Base-by-base conservation (phyloP, 2,888 invertebrate genomes). In the Dicyrtomina minuta region DNA sequence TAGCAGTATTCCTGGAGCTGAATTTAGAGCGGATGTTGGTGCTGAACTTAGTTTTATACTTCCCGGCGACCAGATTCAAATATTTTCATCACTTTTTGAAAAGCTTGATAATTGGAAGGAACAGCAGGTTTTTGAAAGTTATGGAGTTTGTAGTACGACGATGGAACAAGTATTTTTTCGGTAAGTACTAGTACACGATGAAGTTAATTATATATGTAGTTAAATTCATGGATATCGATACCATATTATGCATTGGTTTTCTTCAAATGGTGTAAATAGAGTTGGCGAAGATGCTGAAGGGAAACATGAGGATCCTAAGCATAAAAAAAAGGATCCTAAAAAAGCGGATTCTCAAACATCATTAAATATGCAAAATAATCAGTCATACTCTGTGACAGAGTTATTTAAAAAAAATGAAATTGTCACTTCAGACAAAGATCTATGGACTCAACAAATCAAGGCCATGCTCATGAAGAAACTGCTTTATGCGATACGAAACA, bases 31-130 rank as follows among this genome's bases (percentile, higher is more conserved):
- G 71, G 88, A 90, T 80, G 88, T 91, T 78, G 91, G 91, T 0
- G 86, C 88, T 0, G 92, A 93, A 82, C 82, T 92, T 3, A 87
- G 88, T 0, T 92, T 89, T 79, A 83, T 86, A 61, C 81, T 92
- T 72, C 84, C 87, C 0, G 89, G 89, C 77, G 85, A 85, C 6
- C 84, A 87, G 69, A 85, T 88, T 0, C 80, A 84, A 53, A 79
- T 83, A 12, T 91, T 91, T 80, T 88, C 90, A 79, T 81, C 83
- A 5, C 86, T 92, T 85, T 85, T 93, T 67, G 82, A 82, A 20
- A 86, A 88, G 60, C 82, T 93, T 39, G 92, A 92, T 80, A 80
- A 81, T 0, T 84, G 86, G 27, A 85, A 85, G 6, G 80, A 82
- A 0, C 80, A 81, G 0, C 83, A 93, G 22, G 87, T 87, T n/a